These are phyloP conservation scores for Scomberomorus guttatus DNA, from an alignment of 2,797 vertebrate species.

Conservation along the genomic window DNA sequence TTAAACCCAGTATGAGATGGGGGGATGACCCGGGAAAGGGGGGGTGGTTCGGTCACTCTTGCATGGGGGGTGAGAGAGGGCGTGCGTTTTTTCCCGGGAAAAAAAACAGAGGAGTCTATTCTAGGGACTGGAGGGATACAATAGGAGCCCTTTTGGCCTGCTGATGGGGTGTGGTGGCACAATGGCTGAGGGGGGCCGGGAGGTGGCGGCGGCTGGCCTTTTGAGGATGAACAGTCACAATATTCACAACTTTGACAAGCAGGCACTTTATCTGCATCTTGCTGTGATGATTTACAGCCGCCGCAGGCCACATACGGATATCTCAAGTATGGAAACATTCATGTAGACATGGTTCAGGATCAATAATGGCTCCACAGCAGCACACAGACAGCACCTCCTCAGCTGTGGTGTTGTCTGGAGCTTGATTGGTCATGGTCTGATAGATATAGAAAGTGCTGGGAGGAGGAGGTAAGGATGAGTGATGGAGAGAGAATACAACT, in stretches of 20 bases:
- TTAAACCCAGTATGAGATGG: conserved; percentile 78
- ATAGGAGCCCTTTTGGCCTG: conserved; percentile 63
- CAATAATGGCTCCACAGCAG: conserved; percentile 9
- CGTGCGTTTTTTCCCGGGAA: conserved; percentile 79
- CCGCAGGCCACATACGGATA: neutral
- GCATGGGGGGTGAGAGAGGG: conserved; percentile 57
- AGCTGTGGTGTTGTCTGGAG: conserved; percentile 63
- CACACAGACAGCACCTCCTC: conserved; percentile 27
- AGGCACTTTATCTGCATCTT: conserved; percentile 38
- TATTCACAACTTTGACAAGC: conserved; percentile 55
- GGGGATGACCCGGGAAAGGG: conserved; percentile 31
- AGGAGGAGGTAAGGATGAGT: conserved; percentile 6
- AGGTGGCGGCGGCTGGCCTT: conserved; percentile 43
- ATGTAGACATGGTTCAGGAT: conserved; percentile 3
- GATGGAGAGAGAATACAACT: conserved; percentile 2
- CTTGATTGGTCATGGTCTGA: conserved; percentile 60
- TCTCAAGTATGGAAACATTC: conserved; percentile 4
- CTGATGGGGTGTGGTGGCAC: conserved; percentile 60
- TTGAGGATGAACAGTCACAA: conserved; percentile 55
- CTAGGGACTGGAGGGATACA: conserved; percentile 61
- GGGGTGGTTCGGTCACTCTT: conserved; percentile 35
- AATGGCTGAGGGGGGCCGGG: conserved; percentile 48
- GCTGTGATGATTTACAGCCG: conserved; percentile 31
- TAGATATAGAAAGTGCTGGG: conserved; percentile 10
- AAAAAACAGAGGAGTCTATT: conserved; percentile 75